phyloP scores from a whole-genome alignment of 2,113 vertebrate genomes.

The Microcebus jonahi region DNA sequence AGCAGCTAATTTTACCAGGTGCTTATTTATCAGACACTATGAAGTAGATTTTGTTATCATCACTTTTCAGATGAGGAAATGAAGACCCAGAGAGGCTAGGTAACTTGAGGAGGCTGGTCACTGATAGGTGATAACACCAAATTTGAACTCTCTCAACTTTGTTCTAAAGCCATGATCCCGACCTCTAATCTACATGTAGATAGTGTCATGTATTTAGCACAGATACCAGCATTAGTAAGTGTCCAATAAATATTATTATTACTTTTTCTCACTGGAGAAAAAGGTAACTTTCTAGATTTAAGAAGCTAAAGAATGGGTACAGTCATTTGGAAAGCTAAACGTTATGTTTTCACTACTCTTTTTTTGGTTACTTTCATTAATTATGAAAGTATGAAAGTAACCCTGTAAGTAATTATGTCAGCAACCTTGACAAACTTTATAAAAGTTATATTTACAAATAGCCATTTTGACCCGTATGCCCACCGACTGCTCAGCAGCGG shows the following conservation, averaged over 20 bases:
- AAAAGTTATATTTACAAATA: background rate
- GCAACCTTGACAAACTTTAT: background rate
- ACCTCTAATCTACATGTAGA: background rate
- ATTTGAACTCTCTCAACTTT: background rate
- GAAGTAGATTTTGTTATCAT: background rate
- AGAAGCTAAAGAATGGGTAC: background rate
- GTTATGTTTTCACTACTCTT: background rate
- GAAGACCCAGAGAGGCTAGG: background rate
- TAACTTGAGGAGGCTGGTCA: background rate
- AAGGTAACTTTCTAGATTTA: conserved; percentile 29
- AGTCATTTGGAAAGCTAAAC: conserved; percentile 37
- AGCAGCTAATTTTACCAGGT: background rate
- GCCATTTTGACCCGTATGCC: background rate
- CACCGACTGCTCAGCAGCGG: background rate
- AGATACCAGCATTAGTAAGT: background rate
- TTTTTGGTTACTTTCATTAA: conserved; percentile 30
- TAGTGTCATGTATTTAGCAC: background rate
- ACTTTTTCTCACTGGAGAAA: background rate
- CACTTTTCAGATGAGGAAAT: conserved; percentile 1
- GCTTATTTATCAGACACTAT: background rate
- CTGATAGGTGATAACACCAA: background rate
- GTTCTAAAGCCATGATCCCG: background rate
- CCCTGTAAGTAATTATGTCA: too few relatives aligned
- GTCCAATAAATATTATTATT: background rate
- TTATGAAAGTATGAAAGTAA: too few relatives aligned